Conservation (phyloP, 2,888 invertebrate genomes). For the Escarpia spicata region DNA sequence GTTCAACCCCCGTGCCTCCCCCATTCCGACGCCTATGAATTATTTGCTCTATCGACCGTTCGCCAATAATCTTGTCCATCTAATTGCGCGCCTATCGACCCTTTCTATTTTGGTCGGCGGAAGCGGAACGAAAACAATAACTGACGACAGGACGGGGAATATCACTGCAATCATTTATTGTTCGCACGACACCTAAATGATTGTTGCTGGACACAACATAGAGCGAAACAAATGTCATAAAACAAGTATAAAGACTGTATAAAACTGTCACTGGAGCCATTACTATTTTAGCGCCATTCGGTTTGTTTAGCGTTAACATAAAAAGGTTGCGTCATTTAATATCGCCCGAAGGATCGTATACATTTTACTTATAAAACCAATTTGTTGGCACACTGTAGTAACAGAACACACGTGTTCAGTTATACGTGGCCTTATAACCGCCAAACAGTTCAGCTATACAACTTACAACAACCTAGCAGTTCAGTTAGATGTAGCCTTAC, state of each 20-base stretch:
- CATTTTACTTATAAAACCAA: neutral
- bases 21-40: too few relatives aligned
- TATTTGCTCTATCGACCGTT: neutral
- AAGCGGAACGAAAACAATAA: neutral
- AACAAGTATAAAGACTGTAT: neutral
- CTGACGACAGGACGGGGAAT: slow-evolving; percentile 8
- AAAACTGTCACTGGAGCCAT: neutral
- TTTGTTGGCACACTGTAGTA: neutral
- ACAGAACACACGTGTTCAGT: neutral
- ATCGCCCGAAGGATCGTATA: neutral
- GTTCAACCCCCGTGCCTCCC: too few relatives aligned
- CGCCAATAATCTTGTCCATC: neutral
- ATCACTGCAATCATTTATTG: neutral
- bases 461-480: neutral
- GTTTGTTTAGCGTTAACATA: neutral
- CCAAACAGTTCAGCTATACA: neutral
- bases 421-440: neutral
- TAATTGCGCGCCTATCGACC: neutral
- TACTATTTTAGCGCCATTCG: neutral
- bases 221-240: neutral
- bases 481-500: neutral
- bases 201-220: neutral
- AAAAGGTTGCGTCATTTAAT: neutral
- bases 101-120: neutral
- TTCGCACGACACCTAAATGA: neutral